Base-by-base conservation (phyloP, 1,140 invertebrate genomes). In the Marisa cornuarietis region DNA sequence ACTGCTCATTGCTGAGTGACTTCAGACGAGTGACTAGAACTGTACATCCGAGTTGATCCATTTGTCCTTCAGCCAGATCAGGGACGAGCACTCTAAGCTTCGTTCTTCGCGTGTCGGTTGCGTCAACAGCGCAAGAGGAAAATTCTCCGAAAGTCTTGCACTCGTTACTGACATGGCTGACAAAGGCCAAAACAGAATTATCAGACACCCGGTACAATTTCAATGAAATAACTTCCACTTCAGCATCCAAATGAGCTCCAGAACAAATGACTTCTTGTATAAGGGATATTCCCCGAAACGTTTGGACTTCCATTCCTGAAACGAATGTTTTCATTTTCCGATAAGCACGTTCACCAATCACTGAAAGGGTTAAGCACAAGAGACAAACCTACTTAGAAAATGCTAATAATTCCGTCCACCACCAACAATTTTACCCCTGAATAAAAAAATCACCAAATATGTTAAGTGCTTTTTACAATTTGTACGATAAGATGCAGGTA, bases 181-280 rank as follows among this genome's bases (percentile, higher is more conserved):
- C 10, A 52, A 63, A 68, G 42, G 76, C 76, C 24, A 77, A 4
- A 22, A 77, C 20, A n/a, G 22, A 54, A 7, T 54, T 51, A 51
- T 68, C 76, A 8, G 63, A 51, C 2, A 65, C 63, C 26, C 65
- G 14, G 76, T 66, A 77, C 16, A 77, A 42, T 42, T 63, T 77
- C 65, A 77, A 26, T 10, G 76, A 77, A 26, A 54, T 51, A 10
- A 77, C n/a, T 26, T 68, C 49, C 51, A 68, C n/a, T 49, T 68
- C 76, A 62, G 76, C 61, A 31, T 54, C 65, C 65, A 77, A 13
- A 6, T n/a, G 52, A n/a, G 20, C 42, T 31, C 76, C 76, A 9
- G 26, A 77, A 51, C 76, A 77, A 68, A 54, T 65, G 14, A 77
- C 76, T 77, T 77, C 76, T 65, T 66, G 76, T 62, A 77, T n/a